Base-by-base conservation (phyloP, 2,888 invertebrate species). In the Atethmia centrago region DNA sequence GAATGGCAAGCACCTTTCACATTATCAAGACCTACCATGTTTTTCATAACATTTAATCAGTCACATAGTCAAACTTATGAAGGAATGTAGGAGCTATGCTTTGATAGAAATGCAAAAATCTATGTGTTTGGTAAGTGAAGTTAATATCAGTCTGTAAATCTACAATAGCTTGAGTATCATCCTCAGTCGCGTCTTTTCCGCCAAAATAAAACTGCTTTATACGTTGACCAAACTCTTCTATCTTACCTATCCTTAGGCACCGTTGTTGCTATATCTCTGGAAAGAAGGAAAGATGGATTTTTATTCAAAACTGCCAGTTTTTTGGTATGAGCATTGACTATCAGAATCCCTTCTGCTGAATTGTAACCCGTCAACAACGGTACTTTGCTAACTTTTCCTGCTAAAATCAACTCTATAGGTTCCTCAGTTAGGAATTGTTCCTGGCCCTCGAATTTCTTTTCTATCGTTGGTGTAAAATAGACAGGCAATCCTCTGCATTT, bases 1-100 rank as follows among this genome's bases (percentile, higher is more conserved):
- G 93, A 95, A 61, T 97, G 97, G 45, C 93, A 92, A 0, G 93
- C 95, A 0, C 96, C 97, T 87, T 90, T 82, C 59, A 92, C 77
- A 8, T 89, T 66, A 0, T 75, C 65, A 3, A 87, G 19, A 12
- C 89, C 90, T 3, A 88, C 51, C 3, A 87, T n/a, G 8, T 76
- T 82, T 77, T 94, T 94, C 1, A 93, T 66, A 16, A 93, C 58
- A 79, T 95, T 95, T 61, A 94, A 87, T 93, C 90, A 0, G 92
- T 93, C 7, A 88, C 88, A 59, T 89, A 92, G 59, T 92, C 90
- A 73, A 95, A 94, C 69, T 87, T 89, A 53, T 93, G 94, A 85
- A 94, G 85, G 64, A 90, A 94, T 0, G 90, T 77, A 0, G 92
- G 89, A 10, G 83, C 86, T 4, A 87, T 74, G 1, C 82, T 79